Evolutionary conservation across 1,140 invertebrate species (phyloP).

Genomic region (Drosophila sturtevanti): DNA sequence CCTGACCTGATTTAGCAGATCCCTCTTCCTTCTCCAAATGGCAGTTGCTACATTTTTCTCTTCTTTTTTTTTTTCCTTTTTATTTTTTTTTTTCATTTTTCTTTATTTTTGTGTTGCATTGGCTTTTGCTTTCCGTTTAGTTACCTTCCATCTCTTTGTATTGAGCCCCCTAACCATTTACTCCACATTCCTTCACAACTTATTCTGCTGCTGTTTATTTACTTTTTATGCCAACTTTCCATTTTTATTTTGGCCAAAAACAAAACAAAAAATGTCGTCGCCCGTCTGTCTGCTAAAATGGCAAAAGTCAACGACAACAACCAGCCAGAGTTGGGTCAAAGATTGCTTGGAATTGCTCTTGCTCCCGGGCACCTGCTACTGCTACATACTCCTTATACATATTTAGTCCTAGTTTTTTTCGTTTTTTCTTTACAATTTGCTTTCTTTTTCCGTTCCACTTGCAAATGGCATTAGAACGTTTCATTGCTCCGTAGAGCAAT

Average conservation of each 20-base stretch:
- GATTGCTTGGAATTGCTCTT: conserved; percentile 16
- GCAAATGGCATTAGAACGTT: conserved; percentile 67
- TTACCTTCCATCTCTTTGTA: conserved; percentile 50
- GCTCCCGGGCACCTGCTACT: neutral
- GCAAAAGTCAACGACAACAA: conserved; percentile 40
- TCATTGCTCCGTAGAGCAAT: conserved; percentile 58
- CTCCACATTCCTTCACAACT: conserved; percentile 16
- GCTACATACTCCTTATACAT: neutral
- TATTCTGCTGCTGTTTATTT: conserved; percentile 55
- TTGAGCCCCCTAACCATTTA: neutral
- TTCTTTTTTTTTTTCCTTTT: conserved; percentile 26
- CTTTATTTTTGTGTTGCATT: conserved; percentile 42
- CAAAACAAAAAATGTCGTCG: conserved; percentile 57
- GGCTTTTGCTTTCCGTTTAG: conserved; percentile 73
- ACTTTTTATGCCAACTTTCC: conserved; percentile 77
- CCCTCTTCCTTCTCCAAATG: conserved; percentile 31
- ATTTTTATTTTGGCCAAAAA: conserved; percentile 57
- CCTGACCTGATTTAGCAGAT: conserved; percentile 74
- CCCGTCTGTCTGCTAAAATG: conserved; percentile 53
- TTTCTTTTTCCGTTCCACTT: conserved; percentile 41
- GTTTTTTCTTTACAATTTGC: neutral
- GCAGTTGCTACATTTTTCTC: too few relatives aligned
- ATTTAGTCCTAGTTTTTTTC: neutral
- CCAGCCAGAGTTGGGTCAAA: conserved; percentile 22
- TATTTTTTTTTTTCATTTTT: conserved; percentile 12